Percentiles rank a stretch among this genome's conserved stretches.
phyloP scores from a whole-genome alignment of 2,113 vertebrate species.

The Phycodurus eques region DNA sequence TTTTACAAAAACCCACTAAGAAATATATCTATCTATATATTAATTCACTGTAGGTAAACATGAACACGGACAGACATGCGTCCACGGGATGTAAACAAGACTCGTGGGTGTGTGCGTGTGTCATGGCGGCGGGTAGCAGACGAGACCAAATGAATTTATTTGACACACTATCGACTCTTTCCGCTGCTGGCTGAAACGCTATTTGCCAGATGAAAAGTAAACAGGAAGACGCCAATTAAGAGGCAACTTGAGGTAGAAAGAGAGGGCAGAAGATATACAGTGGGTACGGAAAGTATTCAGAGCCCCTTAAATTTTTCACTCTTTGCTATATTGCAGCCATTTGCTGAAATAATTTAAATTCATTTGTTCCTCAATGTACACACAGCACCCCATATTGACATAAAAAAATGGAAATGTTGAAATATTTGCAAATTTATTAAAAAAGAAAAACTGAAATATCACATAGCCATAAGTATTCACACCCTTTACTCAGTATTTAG shows the following conservation, averaged over 20 bases:
- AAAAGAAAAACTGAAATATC: no score
- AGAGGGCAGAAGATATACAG: neutral
- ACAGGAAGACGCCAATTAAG: slow-evolving; percentile 57
- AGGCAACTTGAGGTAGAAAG: slow-evolving; percentile 29
- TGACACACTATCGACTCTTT: slow-evolving; percentile 32
- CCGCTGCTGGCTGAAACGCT: slow-evolving; percentile 31
- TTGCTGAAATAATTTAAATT: no score
- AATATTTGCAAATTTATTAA: no score
- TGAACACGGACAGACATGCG: neutral
- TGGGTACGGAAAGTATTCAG: no score
- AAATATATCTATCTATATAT: neutral
- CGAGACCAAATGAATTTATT: slow-evolving; percentile 30
- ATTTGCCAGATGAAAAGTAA: slow-evolving; percentile 26
- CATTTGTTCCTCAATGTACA: no score
- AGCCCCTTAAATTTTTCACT: no score
- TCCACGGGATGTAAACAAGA: slow-evolving; percentile 39
- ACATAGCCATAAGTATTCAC: no score
- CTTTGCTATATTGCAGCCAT: no score
- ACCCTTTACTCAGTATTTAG: no score
- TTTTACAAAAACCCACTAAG: neutral
- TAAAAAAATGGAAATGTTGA: no score
- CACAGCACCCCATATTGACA: no score
- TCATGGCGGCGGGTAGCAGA: slow-evolving; percentile 45
- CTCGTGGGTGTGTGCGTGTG: neutral
- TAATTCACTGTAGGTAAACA: neutral